A percentile compares a stretch with the other conserved stretches of the same genome.
These are phyloP conservation scores for Mesaphorura yosii DNA, from an alignment of 1,140 invertebrate species.

Conservation along the genomic window DNA sequence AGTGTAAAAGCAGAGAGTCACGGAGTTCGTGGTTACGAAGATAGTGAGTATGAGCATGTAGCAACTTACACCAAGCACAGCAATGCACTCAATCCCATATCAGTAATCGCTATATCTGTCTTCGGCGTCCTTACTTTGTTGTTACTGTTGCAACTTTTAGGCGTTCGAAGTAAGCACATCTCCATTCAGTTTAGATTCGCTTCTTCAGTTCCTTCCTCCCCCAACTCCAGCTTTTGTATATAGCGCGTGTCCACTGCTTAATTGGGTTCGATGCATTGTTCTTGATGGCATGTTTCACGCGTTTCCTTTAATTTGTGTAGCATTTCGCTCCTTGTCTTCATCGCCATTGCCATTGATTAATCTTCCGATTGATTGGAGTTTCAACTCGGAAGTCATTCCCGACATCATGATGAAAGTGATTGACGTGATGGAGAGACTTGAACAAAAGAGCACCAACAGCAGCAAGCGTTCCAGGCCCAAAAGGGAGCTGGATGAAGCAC, in stretches of 20 bases:
- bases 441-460: not conserved
- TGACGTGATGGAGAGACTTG: conserved; percentile 12
- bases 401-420: conserved; percentile 19
- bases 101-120: conserved; percentile 17
- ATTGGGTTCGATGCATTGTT: not conserved
- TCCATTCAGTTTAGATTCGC: not conserved
- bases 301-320: conserved; percentile 8
- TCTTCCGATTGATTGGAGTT: conserved; percentile 4
- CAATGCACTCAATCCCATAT: not conserved
- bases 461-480: not conserved
- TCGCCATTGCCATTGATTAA: not conserved
- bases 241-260: not conserved
- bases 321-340: conserved; percentile 1
- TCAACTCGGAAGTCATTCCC: conserved; percentile 8
- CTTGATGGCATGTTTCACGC: not conserved
- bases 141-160: conserved; percentile 22
- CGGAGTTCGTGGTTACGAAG: too few species aligned
- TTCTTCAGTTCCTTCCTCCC: not conserved
- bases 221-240: not conserved
- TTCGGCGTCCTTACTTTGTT: conserved; percentile 22
- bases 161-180: conserved; percentile 17
- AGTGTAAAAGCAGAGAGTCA: too few species aligned
- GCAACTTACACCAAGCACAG: too few species aligned
- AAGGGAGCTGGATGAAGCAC: not conserved
- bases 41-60: not conserved